Evolutionary conservation across 2,797 vertebrate genomes (phyloP).

Genomic region (Gorsachius magnificus): DNA sequence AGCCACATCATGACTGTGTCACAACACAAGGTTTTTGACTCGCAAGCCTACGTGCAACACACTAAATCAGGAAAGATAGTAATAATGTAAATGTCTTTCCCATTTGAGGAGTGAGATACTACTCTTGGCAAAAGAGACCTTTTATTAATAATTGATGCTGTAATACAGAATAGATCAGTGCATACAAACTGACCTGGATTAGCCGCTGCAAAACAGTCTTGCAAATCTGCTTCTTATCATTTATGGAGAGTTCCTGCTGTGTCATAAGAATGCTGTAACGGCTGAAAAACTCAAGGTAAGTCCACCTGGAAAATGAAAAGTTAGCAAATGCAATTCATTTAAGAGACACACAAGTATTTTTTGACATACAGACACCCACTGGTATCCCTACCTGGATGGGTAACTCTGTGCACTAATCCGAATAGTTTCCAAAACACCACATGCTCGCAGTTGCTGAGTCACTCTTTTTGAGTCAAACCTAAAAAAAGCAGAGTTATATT

Average conservation of each 20-base stretch:
- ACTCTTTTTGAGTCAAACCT: slow-evolving; percentile 93
- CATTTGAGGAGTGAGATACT: background rate
- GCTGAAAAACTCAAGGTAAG: slow-evolving; percentile 96
- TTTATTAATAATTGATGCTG: background rate
- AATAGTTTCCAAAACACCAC: slow-evolving; percentile 96
- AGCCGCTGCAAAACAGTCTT: slow-evolving; percentile 87
- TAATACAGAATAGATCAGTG: background rate
- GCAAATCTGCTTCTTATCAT: slow-evolving; percentile 92
- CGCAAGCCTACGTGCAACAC: background rate
- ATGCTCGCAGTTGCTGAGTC: slow-evolving; percentile 94
- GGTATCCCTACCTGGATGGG: slow-evolving; percentile 86
- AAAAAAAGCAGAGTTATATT: background rate
- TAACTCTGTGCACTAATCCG: slow-evolving; percentile 97
- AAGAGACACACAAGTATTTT: background rate
- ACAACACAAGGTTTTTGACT: background rate
- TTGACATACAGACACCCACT: background rate
- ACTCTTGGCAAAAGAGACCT: background rate
- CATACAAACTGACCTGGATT: slow-evolving; percentile 84
- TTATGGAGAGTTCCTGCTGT: slow-evolving; percentile 81
- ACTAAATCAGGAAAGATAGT: background rate
- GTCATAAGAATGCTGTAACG: slow-evolving; percentile 94
- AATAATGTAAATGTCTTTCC: background rate
- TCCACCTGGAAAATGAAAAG: slow-evolving; percentile 84
- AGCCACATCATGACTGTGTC: background rate
- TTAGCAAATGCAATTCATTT: background rate